Conservation (phyloP, 2,113 vertebrate species). For the Lamprotornis superbus region DNA sequence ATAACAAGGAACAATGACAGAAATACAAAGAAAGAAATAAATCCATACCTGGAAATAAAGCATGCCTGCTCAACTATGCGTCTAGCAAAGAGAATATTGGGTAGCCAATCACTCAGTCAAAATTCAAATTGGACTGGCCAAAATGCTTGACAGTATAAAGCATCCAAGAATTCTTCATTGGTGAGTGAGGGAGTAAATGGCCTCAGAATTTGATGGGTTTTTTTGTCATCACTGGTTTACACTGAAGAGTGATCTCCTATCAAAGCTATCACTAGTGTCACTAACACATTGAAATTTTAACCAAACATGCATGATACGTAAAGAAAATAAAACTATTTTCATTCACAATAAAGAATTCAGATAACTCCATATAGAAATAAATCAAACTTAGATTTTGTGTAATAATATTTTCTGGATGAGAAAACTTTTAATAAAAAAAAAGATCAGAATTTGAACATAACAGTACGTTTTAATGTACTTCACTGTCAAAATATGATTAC, state of each 20-base stretch:
- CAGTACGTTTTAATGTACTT: neutral
- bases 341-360: neutral
- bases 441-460: neutral
- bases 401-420: neutral
- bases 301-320: neutral
- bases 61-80: neutral
- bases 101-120: neutral
- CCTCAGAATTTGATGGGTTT: rapidly evolving
- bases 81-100: neutral
- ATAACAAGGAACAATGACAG: neutral
- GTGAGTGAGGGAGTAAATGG: neutral
- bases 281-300: neutral
- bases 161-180: neutral
- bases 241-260: neutral
- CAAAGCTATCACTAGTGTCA: neutral
- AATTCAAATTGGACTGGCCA: neutral
- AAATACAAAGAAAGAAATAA: neutral
- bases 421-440: neutral
- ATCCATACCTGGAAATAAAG: neutral
- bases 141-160: neutral
- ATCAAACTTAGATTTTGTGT: neutral
- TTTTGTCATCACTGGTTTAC: neutral
- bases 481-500: neutral
- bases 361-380: neutral
- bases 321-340: neutral